A percentile compares a stretch with the other conserved stretches of the same genome.
These are phyloP conservation scores for Zoanthus gigantus DNA, from an alignment of 92 coral and sea anemone genomes.

Conservation along the genomic window DNA sequence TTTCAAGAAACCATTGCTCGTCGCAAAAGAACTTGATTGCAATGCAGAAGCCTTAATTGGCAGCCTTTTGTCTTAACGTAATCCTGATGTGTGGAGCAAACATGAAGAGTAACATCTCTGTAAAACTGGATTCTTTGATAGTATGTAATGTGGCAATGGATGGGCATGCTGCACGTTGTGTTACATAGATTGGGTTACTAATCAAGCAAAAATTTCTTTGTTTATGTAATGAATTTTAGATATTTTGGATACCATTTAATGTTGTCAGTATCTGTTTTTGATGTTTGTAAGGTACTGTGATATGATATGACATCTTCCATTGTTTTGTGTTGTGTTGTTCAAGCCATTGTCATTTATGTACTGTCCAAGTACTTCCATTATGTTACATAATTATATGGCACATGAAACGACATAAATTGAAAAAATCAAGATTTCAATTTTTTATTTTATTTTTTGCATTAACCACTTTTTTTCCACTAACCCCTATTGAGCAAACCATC, in stretches of 20 bases:
- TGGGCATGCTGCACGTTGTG: neutral
- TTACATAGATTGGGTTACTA: neutral
- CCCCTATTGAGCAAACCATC: too few relatives aligned
- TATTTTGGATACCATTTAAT: neutral
- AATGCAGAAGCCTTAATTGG: slow-evolving; percentile 11
- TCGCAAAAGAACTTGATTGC: slow-evolving; percentile 31
- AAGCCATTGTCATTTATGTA: too few relatives aligned
- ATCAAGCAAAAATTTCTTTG: neutral
- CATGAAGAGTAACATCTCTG: neutral
- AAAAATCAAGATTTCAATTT: too few relatives aligned
- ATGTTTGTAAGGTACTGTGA: neutral
- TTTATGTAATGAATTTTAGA: neutral
- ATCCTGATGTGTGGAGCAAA: neutral
- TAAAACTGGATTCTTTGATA: slow-evolving; percentile 31
- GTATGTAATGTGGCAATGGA: slow-evolving; percentile 9
- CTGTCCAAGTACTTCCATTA: too few relatives aligned
- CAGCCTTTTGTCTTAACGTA: slow-evolving; percentile 14
- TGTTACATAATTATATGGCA: too few relatives aligned
- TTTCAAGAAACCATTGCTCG: slow-evolving; percentile 38
- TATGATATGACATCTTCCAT: too few relatives aligned
- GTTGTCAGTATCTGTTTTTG: neutral
- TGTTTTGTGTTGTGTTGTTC: too few relatives aligned
- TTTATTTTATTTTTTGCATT: too few relatives aligned
- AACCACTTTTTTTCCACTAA: too few relatives aligned
- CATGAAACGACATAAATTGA: too few relatives aligned